Evolutionary conservation across 2,888 invertebrate species (phyloP), one percentile per base, ranked within the genome.

Genomic region (Synanthedon vespiformis): DNA sequence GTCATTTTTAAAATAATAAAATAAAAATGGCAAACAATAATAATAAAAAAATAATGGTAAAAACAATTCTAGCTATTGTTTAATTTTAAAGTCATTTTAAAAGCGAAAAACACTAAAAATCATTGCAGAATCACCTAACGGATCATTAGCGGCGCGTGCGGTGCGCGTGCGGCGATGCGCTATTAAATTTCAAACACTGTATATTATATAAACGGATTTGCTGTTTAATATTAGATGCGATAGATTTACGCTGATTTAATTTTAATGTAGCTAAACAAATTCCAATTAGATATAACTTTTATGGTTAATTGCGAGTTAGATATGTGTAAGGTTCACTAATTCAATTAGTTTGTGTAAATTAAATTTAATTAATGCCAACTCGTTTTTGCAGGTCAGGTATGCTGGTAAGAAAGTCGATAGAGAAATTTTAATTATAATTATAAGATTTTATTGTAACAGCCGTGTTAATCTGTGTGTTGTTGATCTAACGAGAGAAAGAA

Each of bases 101-200:
- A 22, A 22, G 22, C 22, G 22, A 4, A 22, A 22, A 22, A 48
- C 8, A 58, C 4, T 22, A 22, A 22, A 22, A 22, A 22, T 22
- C 22, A 22, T 59, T 67, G 62, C 65, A 72, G 76, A 78, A 80
- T 74, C 57, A 59, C 65, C 68, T 72, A 14, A 41, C 55, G 58
- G 64, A 72, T 81, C 82, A 80, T 85, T 82, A 84, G 70, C 52
- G 76, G 71, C 82, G 80, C 82, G 58, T 56, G 58, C 58, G 57
- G 61, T 55, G 73, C 77, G 74, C 79, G 80, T 77, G 80, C 74
- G 68, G 56, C 70, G 65, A 71, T 74, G 72, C 70, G 73, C 77
- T 67, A 80, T 81, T 80, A 80, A 64, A 49, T 56, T 71, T 68
- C 70, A 77, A 78, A 73, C 71, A 74, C 67, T 71, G 65, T 70